Conservation (phyloP, 2,113 vertebrate genomes). For the Arvicanthis niloticus region DNA sequence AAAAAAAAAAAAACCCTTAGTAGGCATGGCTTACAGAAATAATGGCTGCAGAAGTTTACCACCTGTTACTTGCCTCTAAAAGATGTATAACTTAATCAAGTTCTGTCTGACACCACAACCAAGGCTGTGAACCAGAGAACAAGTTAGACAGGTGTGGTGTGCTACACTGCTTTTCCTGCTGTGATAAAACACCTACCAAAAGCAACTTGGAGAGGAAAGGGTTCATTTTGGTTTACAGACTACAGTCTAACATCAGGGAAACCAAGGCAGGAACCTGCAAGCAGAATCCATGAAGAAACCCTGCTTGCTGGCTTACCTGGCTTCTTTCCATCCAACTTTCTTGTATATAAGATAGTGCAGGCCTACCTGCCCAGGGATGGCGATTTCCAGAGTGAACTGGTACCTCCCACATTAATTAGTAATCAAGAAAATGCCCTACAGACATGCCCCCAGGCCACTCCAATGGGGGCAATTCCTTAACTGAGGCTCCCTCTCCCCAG, state of each 20-base stretch:
- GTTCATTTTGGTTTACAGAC: background rate
- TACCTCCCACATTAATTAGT: background rate
- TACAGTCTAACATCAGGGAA: background rate
- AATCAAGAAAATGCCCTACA: background rate
- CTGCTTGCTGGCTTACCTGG: background rate
- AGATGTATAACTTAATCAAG: slow-evolving; percentile 7
- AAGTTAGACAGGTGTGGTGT: background rate
- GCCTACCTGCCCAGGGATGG: background rate
- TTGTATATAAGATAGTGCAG: background rate
- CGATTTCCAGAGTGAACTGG: background rate
- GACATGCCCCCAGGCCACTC: background rate
- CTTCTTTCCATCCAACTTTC: background rate
- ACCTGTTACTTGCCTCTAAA: background rate
- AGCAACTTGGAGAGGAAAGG: background rate
- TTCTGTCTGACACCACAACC: slow-evolving; percentile 1
- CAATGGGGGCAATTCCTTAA: background rate
- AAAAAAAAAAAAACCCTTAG: background rate
- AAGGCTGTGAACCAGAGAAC: background rate
- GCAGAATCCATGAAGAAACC: background rate
- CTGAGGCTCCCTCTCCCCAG: background rate
- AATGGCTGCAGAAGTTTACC: slow-evolving; percentile 8
- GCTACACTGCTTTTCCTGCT: background rate
- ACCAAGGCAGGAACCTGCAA: background rate
- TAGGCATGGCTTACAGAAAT: background rate
- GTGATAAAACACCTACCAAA: background rate